Evolutionary conservation across 1,140 invertebrate genomes (phyloP), one percentile per base, ranked within the genome.

Genomic region (Zophobas atratus): DNA sequence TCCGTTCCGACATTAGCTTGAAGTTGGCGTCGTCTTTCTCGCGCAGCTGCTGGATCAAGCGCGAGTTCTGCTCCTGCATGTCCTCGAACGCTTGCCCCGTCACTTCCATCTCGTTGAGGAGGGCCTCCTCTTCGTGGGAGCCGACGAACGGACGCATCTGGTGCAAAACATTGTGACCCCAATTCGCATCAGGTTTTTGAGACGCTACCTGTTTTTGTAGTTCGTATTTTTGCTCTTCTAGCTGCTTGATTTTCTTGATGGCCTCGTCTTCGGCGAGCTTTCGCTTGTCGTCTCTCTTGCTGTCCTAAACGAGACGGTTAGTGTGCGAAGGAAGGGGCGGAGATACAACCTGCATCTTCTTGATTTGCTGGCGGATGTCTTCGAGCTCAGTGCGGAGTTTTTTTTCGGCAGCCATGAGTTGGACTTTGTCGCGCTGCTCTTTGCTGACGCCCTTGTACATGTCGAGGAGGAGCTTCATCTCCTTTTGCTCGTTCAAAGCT

Each of bases 21-120:
- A 99, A 99, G 88, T 99, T 99, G 1, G 98, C 98, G 86, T 99
- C 98, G 86, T 99, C 98, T 84, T 99, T 99, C 86, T 99, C 98
- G 1, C 97, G 88, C 20, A 99, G 88, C 86, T 99, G 98, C 83
- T 99, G 97, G 67, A 99, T 96, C 6, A 99, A 89, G 38, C 98
- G 88, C 0, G 96, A 96, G 88, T 99, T 99, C 87, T 99, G 97
- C 85, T 99, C 98, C 82, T 83, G 98, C 97, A 99, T 99, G 84
- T 99, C 98, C 88, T 99, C 98, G 86, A 99, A 99, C 0, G 98
- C 98, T 88, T 99, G 97, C 0, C 98, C 98, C 0, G 98, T 99
- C 0, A 99, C 97, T 87, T 99, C 99, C 96, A 99, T 99, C 87
- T 99, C 99, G 85, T 97, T 99, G 1, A 99, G 88, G 70, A 99